Percentiles rank a stretch among this genome's conserved stretches.
These are phyloP conservation scores for Gymnoscelis rufifasciata DNA, from an alignment of 2,888 invertebrate species.

Conservation along the genomic window DNA sequence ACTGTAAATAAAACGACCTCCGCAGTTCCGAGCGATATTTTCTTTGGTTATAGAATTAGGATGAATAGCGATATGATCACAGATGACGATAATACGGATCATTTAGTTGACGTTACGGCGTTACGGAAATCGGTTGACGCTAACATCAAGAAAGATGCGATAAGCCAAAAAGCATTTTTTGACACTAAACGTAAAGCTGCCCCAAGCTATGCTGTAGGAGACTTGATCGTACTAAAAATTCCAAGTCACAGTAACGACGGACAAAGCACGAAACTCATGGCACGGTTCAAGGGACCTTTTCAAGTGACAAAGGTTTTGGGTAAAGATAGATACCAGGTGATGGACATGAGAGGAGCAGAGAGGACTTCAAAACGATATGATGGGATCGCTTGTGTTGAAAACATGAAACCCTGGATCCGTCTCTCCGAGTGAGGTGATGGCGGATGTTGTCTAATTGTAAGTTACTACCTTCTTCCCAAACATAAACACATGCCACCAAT, in stretches of 20 bases:
- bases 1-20: constrained; percentile 9
- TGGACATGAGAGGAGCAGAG: constrained; percentile 27
- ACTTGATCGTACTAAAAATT: constrained; percentile 30
- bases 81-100: neutral
- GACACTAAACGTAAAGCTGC: constrained; percentile 25
- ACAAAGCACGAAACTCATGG: constrained; percentile 29
- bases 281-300: constrained; percentile 30
- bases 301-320: constrained; percentile 27
- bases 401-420: constrained; percentile 18
- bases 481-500: no score
- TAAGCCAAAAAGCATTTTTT: constrained; percentile 23
- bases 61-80: constrained; percentile 6
- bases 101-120: constrained; percentile 7
- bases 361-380: constrained; percentile 20
- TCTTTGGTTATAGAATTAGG: constrained; percentile 2
- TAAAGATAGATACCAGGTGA: constrained; percentile 25
- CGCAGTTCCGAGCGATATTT: constrained; percentile 1
- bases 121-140: constrained; percentile 20
- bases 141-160: constrained; percentile 24
- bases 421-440: neutral
- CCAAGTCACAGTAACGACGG: constrained; percentile 29
- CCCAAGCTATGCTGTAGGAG: constrained; percentile 18
- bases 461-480: no score
- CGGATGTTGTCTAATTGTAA: constrained; percentile 3
- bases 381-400: constrained; percentile 18